A percentile compares a stretch with the other conserved stretches of the same genome.
Conservation (phyloP, 1,140 invertebrate genomes). For the Drosophila nigromelanica region DNA sequence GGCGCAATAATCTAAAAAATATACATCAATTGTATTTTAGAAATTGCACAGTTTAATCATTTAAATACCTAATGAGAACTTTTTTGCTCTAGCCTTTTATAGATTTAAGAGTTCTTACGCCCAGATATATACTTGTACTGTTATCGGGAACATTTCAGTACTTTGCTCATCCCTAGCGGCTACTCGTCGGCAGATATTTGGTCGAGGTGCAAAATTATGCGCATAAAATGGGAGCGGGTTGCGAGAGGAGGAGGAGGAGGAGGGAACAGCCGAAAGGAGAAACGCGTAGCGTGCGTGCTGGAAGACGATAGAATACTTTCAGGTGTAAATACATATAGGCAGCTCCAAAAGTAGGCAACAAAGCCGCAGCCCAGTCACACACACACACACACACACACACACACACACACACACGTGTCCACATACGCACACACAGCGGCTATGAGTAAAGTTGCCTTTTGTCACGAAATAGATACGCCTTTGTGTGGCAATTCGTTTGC, state of each 20-base stretch:
- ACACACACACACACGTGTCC: background rate
- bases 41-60: too few relatives aligned
- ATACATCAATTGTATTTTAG: too few relatives aligned
- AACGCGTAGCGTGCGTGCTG: slow-evolving; percentile 68
- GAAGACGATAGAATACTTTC: slow-evolving; percentile 83
- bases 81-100: too few relatives aligned
- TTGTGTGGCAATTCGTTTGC: slow-evolving; percentile 53
- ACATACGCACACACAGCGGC: too few relatives aligned
- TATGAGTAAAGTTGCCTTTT: slow-evolving; percentile 75
- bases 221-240: slow-evolving; percentile 52
- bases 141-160: slow-evolving; percentile 2
- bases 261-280: slow-evolving; percentile 15
- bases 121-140: background rate
- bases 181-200: slow-evolving; percentile 34
- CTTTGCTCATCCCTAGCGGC: slow-evolving; percentile 25
- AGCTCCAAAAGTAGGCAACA: slow-evolving; percentile 52
- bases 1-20: too few relatives aligned
- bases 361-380: slow-evolving; percentile 30
- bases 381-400: slow-evolving; percentile 17
- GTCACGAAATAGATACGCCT: slow-evolving; percentile 81
- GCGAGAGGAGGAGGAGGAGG: too few relatives aligned
- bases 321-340: slow-evolving; percentile 72
- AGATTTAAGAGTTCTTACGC: too few relatives aligned
- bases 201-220: slow-evolving; percentile 78
- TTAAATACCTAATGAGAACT: too few relatives aligned